phyloP scores from a whole-genome alignment of 53 echinoderm and acorn worm genomes.

The Pentamera pediparva region DNA sequence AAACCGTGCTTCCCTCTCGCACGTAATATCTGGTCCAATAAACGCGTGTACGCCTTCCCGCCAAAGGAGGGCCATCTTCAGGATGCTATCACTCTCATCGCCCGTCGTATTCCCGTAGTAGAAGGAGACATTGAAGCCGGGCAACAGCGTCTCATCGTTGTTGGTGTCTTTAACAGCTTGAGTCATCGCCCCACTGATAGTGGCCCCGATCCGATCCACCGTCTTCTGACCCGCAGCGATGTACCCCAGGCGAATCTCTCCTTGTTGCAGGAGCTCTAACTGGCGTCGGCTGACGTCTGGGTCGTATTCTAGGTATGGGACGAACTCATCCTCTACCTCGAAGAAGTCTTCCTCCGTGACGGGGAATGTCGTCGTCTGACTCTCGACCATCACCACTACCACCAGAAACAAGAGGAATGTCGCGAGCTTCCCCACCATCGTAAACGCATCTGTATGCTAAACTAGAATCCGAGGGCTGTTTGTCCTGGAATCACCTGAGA shows the following conservation, averaged over 20 bases:
- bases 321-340: background rate
- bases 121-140: constrained; percentile 60
- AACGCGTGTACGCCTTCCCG: constrained; percentile 71
- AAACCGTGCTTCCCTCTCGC: constrained; percentile 68
- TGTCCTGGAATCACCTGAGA: too few species aligned
- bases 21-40: constrained; percentile 76
- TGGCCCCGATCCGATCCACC: constrained; percentile 41
- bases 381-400: background rate
- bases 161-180: constrained; percentile 71
- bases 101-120: constrained; percentile 56
- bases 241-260: constrained; percentile 9
- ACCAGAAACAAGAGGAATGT: background rate
- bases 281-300: background rate
- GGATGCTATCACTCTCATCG: constrained; percentile 44
- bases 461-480: too few species aligned
- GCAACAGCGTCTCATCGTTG: constrained; percentile 42
- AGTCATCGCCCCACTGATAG: constrained; percentile 85
- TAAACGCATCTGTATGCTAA: too few species aligned
- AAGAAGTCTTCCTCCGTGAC: too few species aligned
- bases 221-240: background rate
- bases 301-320: background rate
- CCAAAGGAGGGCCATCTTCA: constrained; percentile 60
- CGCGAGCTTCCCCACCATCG: background rate
- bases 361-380: background rate
- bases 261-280: constrained; percentile 5